Evolutionary conservation across 1,140 invertebrate species (phyloP).

Genomic region (Ostrea edulis): DNA sequence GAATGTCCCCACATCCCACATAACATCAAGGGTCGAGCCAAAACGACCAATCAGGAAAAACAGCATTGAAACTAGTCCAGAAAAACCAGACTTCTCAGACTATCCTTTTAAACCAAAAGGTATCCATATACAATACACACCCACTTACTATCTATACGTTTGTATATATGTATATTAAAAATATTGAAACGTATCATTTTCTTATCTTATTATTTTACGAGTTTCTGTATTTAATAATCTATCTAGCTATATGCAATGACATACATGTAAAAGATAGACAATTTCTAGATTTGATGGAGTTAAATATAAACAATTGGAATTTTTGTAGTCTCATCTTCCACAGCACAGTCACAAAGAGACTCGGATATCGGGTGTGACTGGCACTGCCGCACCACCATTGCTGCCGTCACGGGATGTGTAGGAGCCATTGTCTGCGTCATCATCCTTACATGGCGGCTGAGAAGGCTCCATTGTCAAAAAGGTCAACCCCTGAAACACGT

Average conservation of each 20-base stretch:
- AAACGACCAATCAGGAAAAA: slow-evolving; percentile 38
- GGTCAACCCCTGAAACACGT: slow-evolving; percentile 70
- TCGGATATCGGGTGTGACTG: slow-evolving; percentile 47
- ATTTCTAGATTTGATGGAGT: neutral
- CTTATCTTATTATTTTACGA: too few relatives aligned
- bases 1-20: slow-evolving; percentile 10
- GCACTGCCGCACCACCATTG: slow-evolving; percentile 59
- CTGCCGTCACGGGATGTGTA: slow-evolving; percentile 48
- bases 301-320: neutral
- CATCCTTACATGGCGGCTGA: slow-evolving; percentile 52
- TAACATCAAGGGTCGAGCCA: slow-evolving; percentile 47
- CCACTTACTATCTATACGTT: too few relatives aligned
- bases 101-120: slow-evolving; percentile 41
- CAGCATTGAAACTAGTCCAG: neutral
- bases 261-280: too few relatives aligned
- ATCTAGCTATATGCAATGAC: too few relatives aligned
- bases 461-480: slow-evolving; percentile 52
- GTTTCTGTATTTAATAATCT: too few relatives aligned
- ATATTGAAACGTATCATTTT: too few relatives aligned
- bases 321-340: slow-evolving; percentile 16
- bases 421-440: slow-evolving; percentile 54
- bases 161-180: too few relatives aligned
- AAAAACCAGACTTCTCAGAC: slow-evolving; percentile 62
- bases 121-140: neutral
- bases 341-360: slow-evolving; percentile 21